phyloP scores from a whole-genome alignment of 2,113 vertebrate genomes.

The Egretta garzetta region DNA sequence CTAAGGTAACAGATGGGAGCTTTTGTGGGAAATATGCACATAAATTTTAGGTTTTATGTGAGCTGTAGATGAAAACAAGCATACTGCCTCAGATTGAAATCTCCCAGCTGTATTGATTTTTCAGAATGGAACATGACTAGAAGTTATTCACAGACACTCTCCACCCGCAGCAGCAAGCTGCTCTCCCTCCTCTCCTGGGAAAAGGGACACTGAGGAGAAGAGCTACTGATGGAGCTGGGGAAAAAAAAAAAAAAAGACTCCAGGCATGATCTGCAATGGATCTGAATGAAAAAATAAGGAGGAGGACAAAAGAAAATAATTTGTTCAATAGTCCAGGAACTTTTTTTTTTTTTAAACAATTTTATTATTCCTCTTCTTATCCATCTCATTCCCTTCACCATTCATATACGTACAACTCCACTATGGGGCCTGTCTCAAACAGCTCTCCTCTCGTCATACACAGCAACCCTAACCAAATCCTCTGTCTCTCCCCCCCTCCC shows the following conservation, averaged over 20 bases:
- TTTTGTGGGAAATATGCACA: slow-evolving; percentile 51
- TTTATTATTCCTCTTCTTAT: neutral
- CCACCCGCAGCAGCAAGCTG: slow-evolving; percentile 31
- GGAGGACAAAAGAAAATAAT: neutral
- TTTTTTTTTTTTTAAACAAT: neutral
- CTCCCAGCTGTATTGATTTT: slow-evolving; percentile 64
- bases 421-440: neutral
- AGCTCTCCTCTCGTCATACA: neutral
- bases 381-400: neutral
- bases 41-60: slow-evolving; percentile 48
- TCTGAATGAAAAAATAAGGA: neutral
- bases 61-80: slow-evolving; percentile 52
- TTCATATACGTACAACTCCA: rapidly evolving
- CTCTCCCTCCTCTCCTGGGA: neutral
- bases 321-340: neutral
- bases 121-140: slow-evolving; percentile 45
- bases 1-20: slow-evolving; percentile 47
- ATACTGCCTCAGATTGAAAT: slow-evolving; percentile 17
- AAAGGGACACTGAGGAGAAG: neutral
- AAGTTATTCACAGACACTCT: slow-evolving; percentile 39
- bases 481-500: neutral
- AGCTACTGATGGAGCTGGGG: neutral
- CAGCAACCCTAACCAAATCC: neutral
- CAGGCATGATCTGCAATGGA: neutral
- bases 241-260: neutral